phyloP scores from a whole-genome alignment of 2,797 vertebrate species.

The Alauda arvensis region DNA sequence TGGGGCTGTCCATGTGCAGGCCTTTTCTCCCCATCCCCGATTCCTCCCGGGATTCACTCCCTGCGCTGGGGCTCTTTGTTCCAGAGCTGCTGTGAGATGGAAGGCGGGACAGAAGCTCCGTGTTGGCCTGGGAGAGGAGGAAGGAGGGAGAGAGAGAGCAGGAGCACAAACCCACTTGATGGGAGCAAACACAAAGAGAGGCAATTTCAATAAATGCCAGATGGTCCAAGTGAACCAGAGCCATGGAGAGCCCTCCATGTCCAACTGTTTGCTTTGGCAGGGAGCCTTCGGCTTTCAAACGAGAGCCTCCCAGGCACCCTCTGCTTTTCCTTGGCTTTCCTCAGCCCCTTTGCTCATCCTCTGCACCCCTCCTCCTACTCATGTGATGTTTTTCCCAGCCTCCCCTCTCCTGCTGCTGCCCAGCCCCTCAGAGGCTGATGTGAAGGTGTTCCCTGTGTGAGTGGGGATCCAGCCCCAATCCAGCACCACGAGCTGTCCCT shows the following conservation, averaged over 20 bases:
- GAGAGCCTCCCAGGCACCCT: not conserved
- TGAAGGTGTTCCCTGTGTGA: accelerated
- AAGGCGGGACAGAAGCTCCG: not conserved
- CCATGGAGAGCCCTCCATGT: constrained; percentile 1
- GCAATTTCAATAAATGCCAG: constrained; percentile 45
- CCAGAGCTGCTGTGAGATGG: not conserved
- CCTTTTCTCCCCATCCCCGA: not conserved
- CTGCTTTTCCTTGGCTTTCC: not conserved
- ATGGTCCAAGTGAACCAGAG: constrained; percentile 47
- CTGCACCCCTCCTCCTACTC: not conserved
- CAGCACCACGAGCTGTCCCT: not conserved
- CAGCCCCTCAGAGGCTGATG: not conserved
- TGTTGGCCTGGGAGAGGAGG: not conserved
- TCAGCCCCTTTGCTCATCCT: not conserved
- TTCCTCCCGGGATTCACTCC: not conserved
- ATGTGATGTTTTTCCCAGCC: not conserved
- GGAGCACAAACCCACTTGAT: not conserved
- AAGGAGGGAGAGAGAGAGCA: not conserved
- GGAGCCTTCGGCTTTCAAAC: not conserved
- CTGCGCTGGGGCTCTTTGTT: not conserved
- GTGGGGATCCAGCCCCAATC: not conserved
- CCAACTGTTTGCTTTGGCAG: constrained; percentile 62
- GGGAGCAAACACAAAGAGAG: constrained; percentile 6
- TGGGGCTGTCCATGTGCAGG: not conserved
- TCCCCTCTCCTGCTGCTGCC: not conserved